phyloP scores from a whole-genome alignment of 2,888 invertebrate species.

The Ethmia dodecea region DNA sequence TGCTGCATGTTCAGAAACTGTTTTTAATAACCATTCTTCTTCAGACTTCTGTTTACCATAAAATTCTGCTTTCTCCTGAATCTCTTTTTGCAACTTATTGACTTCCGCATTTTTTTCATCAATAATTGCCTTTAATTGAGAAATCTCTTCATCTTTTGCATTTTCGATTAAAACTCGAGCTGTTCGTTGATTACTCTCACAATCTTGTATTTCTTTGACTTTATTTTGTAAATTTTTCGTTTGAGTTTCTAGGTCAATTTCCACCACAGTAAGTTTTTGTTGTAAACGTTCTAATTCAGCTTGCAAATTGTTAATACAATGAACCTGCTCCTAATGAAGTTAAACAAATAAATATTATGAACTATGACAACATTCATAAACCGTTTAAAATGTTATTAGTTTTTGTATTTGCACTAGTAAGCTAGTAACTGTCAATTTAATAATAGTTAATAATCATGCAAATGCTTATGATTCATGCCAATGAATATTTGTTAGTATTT shows the following conservation, averaged over 20 bases:
- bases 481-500: too few species aligned
- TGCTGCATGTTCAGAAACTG: slow-evolving; percentile 28
- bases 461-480: too few species aligned
- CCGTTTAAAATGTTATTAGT: too few species aligned
- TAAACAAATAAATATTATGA: slow-evolving; percentile 24
- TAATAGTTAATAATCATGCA: too few species aligned
- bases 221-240: slow-evolving; percentile 16
- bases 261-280: slow-evolving; percentile 35
- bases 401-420: too few species aligned
- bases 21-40: slow-evolving; percentile 25
- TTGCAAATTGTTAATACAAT: slow-evolving; percentile 40
- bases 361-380: too few species aligned
- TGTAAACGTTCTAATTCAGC: slow-evolving; percentile 41
- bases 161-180: too few species aligned
- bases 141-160: too few species aligned
- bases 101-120: slow-evolving; percentile 28
- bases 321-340: slow-evolving; percentile 46
- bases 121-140: slow-evolving; percentile 9
- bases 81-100: slow-evolving; percentile 26
- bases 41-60: slow-evolving; percentile 28
- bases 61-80: slow-evolving; percentile 31
- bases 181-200: not conserved
- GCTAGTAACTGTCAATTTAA: too few species aligned
- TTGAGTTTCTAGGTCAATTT: slow-evolving; percentile 31
- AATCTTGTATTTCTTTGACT: not conserved